phyloP scores from a whole-genome alignment of 1,140 invertebrate species.

The Amphibalanus amphitrite region DNA sequence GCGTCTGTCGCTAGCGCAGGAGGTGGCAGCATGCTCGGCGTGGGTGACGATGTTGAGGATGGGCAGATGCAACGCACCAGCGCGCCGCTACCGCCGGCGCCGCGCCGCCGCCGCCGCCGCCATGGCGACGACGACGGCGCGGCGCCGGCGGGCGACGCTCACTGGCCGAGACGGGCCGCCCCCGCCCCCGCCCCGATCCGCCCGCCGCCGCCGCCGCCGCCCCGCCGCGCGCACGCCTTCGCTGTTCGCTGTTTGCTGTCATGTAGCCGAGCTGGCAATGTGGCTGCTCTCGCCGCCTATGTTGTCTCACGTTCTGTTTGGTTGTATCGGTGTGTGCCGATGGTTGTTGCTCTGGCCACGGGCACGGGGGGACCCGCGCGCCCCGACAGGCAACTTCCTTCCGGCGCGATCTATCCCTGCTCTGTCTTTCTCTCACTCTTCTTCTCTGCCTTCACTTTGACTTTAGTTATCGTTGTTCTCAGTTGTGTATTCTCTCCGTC shows the following conservation, averaged over 20 bases:
- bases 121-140: neutral
- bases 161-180: neutral
- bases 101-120: constrained; percentile 2
- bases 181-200: constrained; percentile 3
- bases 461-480: neutral
- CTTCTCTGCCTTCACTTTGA: neutral
- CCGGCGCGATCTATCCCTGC: too few species aligned
- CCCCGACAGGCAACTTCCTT: too few species aligned
- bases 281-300: neutral
- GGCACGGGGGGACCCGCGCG: too few species aligned
- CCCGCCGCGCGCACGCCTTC: constrained; percentile 6
- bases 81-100: neutral
- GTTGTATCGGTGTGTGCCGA: neutral
- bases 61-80: neutral
- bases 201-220: neutral
- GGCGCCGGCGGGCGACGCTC: neutral
- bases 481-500: neutral
- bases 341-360: neutral
- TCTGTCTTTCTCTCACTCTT: too few species aligned
- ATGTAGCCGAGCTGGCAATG: constrained; percentile 7
- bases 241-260: constrained; percentile 13
- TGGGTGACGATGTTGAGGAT: neutral
- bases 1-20: neutral
- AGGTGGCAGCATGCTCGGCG: neutral
- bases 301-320: neutral